Conservation (phyloP, 2,113 vertebrate genomes). For the Python bivittatus region DNA sequence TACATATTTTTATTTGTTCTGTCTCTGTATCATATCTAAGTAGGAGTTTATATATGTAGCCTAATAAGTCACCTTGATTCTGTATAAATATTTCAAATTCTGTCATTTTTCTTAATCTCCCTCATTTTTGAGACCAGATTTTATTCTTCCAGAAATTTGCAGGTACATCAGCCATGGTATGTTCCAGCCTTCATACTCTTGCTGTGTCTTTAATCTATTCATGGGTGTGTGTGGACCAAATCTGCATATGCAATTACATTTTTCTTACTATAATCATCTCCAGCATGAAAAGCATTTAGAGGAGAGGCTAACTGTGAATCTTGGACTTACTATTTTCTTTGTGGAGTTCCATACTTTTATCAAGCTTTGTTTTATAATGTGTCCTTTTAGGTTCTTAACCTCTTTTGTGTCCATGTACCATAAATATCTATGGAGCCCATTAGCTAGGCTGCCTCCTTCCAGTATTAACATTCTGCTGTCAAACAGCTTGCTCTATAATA, state of each 20-base stretch:
- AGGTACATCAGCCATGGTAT: neutral
- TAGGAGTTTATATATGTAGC: neutral
- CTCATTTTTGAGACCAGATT: neutral
- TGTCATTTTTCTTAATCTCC: neutral
- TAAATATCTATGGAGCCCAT: neutral
- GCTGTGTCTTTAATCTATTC: neutral
- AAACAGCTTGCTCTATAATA: neutral
- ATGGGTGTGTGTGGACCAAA: neutral
- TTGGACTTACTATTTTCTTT: neutral
- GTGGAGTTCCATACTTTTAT: neutral
- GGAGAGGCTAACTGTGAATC: neutral
- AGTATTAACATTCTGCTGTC: neutral
- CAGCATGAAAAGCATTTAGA: neutral
- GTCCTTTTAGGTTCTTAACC: neutral
- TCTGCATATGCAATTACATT: neutral
- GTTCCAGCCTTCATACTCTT: neutral
- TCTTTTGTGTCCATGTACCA: neutral
- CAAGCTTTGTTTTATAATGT: neutral
- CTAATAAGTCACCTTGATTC: neutral
- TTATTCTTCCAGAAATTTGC: neutral
- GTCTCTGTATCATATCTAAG: neutral
- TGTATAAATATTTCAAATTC: neutral
- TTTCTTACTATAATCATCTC: neutral
- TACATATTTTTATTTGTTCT: neutral
- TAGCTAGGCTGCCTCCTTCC: neutral